phyloP scores from a whole-genome alignment of 2,888 invertebrate species.

The Erynnis tages region DNA sequence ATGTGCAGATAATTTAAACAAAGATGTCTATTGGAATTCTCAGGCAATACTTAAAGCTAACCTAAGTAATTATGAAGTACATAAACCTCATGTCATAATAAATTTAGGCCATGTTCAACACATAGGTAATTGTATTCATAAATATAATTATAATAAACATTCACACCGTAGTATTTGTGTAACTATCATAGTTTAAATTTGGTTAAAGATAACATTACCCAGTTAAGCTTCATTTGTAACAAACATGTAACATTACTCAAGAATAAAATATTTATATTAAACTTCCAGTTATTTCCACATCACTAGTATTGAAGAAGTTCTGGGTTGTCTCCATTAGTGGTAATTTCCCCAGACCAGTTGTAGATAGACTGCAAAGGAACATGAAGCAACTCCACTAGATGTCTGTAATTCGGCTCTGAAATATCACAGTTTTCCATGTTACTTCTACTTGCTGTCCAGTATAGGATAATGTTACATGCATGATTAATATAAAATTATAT shows the following conservation, averaged over 20 bases:
- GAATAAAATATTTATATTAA: conserved; percentile 28
- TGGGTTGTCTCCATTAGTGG: conserved; percentile 60
- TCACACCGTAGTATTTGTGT: too few species aligned
- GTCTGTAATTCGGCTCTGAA: conserved; percentile 91
- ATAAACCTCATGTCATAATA: conserved; percentile 33
- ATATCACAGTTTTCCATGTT: too few species aligned
- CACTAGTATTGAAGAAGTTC: conserved; percentile 44
- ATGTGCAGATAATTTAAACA: conserved; percentile 34
- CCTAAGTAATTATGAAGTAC: conserved; percentile 36
- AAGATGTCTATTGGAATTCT: conserved; percentile 33
- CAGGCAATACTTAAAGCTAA: conserved; percentile 51
- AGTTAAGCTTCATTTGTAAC: conserved; percentile 29
- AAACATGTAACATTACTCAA: conserved; percentile 27
- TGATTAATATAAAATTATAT: too few species aligned
- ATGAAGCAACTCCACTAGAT: conserved; percentile 92
- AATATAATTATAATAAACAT: conserved; percentile 24
- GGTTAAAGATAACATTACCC: conserved; percentile 28
- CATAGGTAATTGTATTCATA: conserved; percentile 24
- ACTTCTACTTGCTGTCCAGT: too few species aligned
- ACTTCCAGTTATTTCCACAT: conserved; percentile 25
- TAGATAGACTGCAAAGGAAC: conserved; percentile 93
- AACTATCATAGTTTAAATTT: conserved; percentile 30
- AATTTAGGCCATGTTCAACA: conserved; percentile 45
- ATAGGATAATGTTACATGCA: too few species aligned
- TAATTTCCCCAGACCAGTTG: conserved; percentile 72